phyloP scores from a whole-genome alignment of 2,113 vertebrate genomes.

The Cairina moschata region DNA sequence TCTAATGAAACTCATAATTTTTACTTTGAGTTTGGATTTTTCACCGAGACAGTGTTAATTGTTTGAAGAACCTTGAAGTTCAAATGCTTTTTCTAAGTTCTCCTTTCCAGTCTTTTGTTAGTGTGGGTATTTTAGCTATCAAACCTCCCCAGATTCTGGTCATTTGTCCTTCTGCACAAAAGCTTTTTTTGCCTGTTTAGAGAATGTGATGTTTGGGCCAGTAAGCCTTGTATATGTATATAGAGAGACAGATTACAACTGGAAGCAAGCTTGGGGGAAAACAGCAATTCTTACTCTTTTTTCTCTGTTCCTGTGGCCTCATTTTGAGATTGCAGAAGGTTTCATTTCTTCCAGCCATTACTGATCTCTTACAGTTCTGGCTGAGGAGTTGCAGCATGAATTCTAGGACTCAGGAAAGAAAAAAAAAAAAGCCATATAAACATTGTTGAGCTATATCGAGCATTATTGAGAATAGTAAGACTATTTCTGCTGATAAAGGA shows the following conservation, averaged over 20 bases:
- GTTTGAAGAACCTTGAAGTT: background rate
- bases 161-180: background rate
- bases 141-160: background rate
- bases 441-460: background rate
- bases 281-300: fast-evolving
- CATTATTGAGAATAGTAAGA: background rate
- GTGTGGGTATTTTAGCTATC: background rate
- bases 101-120: background rate
- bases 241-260: background rate
- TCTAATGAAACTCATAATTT: background rate
- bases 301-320: background rate
- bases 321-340: background rate
- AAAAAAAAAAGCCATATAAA: background rate
- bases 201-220: background rate
- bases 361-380: background rate
- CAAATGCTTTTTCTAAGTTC: background rate
- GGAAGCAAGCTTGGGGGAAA: background rate
- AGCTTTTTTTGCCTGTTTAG: background rate
- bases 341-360: background rate
- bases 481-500: constrained; percentile 18
- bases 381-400: background rate
- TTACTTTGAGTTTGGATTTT: background rate
- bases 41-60: background rate
- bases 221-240: background rate
- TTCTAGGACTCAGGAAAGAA: background rate